Conservation (phyloP, 2,797 vertebrate species). For the Xerus rutilus region DNA sequence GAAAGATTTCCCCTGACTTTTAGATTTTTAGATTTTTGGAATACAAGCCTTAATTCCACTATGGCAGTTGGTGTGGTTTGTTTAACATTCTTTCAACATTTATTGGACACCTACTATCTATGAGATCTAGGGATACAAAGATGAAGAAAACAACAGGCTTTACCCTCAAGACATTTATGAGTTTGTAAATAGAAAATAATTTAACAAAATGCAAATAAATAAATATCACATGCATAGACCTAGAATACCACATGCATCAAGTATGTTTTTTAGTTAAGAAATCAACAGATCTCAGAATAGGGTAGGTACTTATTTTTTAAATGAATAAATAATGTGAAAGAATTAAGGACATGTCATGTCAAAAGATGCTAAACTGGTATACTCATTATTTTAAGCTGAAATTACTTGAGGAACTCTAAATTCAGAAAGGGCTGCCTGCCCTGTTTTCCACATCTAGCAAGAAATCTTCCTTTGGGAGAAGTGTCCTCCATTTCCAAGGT, state of each 20-base stretch:
- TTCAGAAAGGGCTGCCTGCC: neutral
- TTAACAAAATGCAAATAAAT: neutral
- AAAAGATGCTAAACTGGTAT: neutral
- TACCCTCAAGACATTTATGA: neutral
- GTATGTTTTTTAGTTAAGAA: neutral
- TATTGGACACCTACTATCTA: neutral
- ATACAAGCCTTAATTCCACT: neutral
- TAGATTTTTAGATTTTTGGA: conserved; percentile 20
- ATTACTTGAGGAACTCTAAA: neutral
- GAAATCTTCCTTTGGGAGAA: neutral
- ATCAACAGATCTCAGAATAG: neutral
- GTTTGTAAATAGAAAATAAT: neutral
- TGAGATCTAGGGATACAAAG: neutral
- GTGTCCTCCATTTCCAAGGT: neutral
- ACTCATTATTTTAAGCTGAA: neutral
- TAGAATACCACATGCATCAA: neutral
- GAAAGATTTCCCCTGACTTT: conserved; percentile 4
- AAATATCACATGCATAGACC: neutral
- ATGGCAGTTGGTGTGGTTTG: neutral
- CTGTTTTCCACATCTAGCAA: neutral
- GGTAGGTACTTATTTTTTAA: neutral
- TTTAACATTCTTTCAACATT: conserved; percentile 17
- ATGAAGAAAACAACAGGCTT: neutral
- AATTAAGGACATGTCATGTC: neutral
- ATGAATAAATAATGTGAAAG: neutral